These are phyloP conservation scores for Engystomops pustulosus DNA, from an alignment of 2,113 vertebrate genomes.

Conservation along the genomic window DNA sequence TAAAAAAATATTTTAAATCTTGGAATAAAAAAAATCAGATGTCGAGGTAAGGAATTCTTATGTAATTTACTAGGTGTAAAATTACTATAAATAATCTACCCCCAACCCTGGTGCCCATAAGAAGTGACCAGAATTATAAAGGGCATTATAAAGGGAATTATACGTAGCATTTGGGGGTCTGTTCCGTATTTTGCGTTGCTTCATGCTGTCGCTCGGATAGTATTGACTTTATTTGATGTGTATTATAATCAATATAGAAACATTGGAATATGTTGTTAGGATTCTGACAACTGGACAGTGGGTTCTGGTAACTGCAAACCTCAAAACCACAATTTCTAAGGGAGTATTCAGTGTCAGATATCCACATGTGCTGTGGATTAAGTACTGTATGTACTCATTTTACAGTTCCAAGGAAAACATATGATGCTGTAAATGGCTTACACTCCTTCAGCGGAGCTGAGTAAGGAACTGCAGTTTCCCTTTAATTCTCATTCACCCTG, in stretches of 20 bases:
- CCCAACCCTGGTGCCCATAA: no score
- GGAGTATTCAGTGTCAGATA: constrained; percentile 4
- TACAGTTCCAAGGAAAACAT: constrained; percentile 26
- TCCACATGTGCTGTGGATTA: constrained; percentile 25
- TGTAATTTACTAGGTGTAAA: no score
- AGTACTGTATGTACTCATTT: not conserved
- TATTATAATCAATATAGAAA: not conserved
- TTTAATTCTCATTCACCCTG: not conserved
- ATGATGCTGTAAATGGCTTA: constrained; percentile 19
- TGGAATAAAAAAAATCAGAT: no score
- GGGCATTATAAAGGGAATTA: not conserved
- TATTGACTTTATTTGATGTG: not conserved
- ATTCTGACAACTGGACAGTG: constrained; percentile 4
- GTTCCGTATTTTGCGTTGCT: not conserved
- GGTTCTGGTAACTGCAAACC: not conserved
- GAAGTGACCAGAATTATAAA: no score
- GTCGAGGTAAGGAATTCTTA: no score
- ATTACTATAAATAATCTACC: no score
- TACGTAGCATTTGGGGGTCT: not conserved
- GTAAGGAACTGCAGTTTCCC: not conserved
- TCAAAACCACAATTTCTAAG: constrained; percentile 23
- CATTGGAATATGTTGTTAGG: not conserved
- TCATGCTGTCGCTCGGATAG: not conserved
- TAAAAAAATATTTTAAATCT: no score
- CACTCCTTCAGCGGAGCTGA: not conserved